A percentile compares a stretch with the other conserved stretches of the same genome.
Conservation (phyloP, 2,113 vertebrate species). For the Trogon melanurus region DNA sequence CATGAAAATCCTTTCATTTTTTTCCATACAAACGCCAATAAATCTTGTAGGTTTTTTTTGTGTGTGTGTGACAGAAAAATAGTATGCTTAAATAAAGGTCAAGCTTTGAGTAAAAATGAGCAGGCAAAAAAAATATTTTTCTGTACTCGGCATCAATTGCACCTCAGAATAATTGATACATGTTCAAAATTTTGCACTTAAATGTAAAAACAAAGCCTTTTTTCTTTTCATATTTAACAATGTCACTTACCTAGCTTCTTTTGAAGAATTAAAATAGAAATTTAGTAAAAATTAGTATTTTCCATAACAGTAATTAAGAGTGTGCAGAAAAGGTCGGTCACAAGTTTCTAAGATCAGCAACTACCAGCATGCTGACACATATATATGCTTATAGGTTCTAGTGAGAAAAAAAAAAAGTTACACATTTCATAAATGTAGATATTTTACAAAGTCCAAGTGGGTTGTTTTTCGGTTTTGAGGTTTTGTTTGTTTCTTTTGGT, state of each 20-base stretch:
- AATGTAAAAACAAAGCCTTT: neutral
- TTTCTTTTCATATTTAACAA: neutral
- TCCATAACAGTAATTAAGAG: neutral
- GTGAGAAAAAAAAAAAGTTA: neutral
- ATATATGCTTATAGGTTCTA: neutral
- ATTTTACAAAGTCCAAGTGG: neutral
- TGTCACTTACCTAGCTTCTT: neutral
- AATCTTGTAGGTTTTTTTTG: neutral
- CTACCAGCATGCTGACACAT: fast-evolving
- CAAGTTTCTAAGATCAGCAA: neutral
- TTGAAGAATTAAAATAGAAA: neutral
- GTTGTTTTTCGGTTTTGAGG: neutral
- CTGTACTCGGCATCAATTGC: neutral
- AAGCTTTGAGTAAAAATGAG: neutral
- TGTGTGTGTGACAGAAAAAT: constrained; percentile 8
- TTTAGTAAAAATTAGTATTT: neutral
- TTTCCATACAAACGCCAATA: constrained; percentile 57
- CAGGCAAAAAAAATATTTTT: neutral
- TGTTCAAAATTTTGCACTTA: neutral
- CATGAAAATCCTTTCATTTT: constrained; percentile 61
- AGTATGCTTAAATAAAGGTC: constrained; percentile 20
- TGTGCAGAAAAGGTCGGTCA: neutral
- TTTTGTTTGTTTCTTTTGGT: neutral
- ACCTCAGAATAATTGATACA: neutral
- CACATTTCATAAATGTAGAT: neutral